Base-by-base conservation (phyloP, 2,888 invertebrate species). In the Meteorus colon region DNA sequence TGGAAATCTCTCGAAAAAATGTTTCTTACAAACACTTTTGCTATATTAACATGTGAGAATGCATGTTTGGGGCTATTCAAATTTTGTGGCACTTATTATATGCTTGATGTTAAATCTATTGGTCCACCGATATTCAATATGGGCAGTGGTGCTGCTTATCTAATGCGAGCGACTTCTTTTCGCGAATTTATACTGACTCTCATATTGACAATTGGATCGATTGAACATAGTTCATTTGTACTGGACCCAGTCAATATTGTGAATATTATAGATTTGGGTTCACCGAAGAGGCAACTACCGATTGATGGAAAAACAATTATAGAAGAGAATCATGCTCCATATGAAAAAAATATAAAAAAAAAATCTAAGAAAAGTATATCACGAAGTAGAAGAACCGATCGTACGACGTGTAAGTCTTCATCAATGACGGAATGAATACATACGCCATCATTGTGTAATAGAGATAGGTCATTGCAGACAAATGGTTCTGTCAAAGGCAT, bases 91-190 rank as follows among this genome's bases (percentile, higher is more conserved):
- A 82, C 85, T 3, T 88, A 87, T 76, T 88, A 87, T 77, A 81
- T 86, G 78, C 80, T 83, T 59, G 88, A 88, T 75, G 87, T 83
- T 0, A 81, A 82, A 16, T 85, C 86, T 0, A 79, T 80, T 8
- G 88, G 88, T 0, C 86, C 87, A 8, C 88, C 88, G 0, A n/a
- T 88, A 10, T 88, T 86, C 48, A 74, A 77, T 1, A 82, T 82
- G 10, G 88, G 87, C 2, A 71, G 79, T n/a, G 87, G 86, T 0
- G 81, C 80, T 4, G 81, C 79, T 5, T 87, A 88, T 74, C 67
- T 88, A 10, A 41, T 88, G 0, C 81, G 88, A n/a, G 80, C 84
- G 0, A 84, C 87, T 5, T 83, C 82, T n/a, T 83, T 87, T 24
- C 66, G 73, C 1, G 85, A 85, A 55, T 85, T 88, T 10, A 77